These are phyloP conservation scores for Datnioides undecimradiatus DNA, from an alignment of 2,113 vertebrate species.

Conservation along the genomic window DNA sequence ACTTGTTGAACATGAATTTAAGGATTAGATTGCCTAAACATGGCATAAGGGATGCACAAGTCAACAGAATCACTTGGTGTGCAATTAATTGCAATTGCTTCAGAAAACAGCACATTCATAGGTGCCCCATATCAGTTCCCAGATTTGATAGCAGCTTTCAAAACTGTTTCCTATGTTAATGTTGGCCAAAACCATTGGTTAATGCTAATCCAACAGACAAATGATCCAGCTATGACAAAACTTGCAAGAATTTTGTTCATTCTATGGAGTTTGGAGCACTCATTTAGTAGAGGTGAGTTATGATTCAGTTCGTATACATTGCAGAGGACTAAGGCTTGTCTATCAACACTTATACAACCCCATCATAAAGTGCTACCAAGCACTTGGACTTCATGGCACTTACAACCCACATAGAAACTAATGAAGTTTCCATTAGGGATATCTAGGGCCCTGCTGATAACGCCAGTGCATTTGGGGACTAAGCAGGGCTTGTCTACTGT, in stretches of 20 bases:
- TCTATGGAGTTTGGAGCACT: background rate
- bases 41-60: background rate
- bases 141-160: too few relatives aligned
- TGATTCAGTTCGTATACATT: constrained; percentile 14
- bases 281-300: constrained; percentile 8
- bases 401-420: constrained; percentile 43
- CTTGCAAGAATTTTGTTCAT: background rate
- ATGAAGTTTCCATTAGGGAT: constrained; percentile 68
- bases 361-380: constrained; percentile 40
- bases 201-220: background rate
- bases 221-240: background rate
- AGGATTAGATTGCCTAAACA: background rate
- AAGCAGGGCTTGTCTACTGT: background rate
- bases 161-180: too few relatives aligned
- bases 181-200: background rate
- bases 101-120: background rate
- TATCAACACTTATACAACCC: constrained; percentile 40
- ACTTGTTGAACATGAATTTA: constrained; percentile 1
- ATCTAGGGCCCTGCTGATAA: constrained; percentile 51
- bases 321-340: constrained; percentile 40
- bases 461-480: constrained; percentile 31
- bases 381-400: constrained; percentile 29
- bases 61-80: background rate
- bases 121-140: background rate
- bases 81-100: background rate